Base-by-base conservation (phyloP, 2,888 invertebrate species). In the Tuta absoluta region DNA sequence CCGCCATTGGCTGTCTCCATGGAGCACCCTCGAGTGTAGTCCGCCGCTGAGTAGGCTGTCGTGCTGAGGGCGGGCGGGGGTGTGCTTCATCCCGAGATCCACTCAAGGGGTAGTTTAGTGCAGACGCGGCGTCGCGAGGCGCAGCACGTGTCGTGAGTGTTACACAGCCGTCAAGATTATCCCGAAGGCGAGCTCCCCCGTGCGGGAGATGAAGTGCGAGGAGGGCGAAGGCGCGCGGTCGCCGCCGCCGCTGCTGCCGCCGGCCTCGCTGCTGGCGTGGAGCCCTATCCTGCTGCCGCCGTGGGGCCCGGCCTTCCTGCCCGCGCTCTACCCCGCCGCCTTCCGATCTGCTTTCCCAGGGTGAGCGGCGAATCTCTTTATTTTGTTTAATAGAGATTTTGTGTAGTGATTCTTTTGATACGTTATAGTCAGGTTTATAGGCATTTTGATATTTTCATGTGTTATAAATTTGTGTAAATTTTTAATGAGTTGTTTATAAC, bases 211-310 rank as follows among this genome's bases (percentile, higher is more conserved):
- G 90, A 91, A 90, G 83, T 86, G 89, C 67, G 91, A 91, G 86
- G 88, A 90, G 78, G 89, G 88, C 69, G 87, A 85, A 72, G 83
- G 83, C 70, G 84, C 83, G 79, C 87, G 87, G 69, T 84, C 87
- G 68, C 80, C 85, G 73, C 87, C 83, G 81, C 89, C 90, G 77
- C 85, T 88, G 77, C 83, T 89, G 77, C 93, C 93, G 68, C 92
- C 93, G 64, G 92, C 93, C n/a, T 94, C 95, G 65, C 92, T 95
- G 80, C 85, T 95, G 80, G 94, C 95, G 19, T 95, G 95, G 95
- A 95, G 95, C 76, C 95, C 95, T 56, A 94, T 95, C 68, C 84
- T 95, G 76, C 86, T 96, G 82, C 95, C 95, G 73, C 95, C 95
- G 23, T 95, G 95, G 95, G 95, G 94, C 63, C 95, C 95, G 72